These are phyloP conservation scores for Thamnophis elegans DNA, from an alignment of 2,797 vertebrate species.

Conservation along the genomic window DNA sequence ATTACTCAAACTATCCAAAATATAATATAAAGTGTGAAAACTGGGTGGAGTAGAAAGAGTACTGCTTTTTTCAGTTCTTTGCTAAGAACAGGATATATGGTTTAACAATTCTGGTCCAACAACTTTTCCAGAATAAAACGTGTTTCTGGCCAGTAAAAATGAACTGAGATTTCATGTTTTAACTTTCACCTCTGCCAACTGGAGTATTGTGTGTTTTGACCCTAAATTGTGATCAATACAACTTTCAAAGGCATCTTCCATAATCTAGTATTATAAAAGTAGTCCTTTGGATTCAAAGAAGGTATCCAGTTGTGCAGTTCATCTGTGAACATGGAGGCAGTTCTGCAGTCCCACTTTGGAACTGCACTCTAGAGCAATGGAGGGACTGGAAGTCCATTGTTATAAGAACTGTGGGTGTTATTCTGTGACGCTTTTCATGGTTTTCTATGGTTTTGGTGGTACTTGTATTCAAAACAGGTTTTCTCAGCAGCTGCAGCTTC, in stretches of 20 bases:
- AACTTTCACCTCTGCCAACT: background rate
- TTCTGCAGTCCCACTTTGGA: background rate
- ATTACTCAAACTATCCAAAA: background rate
- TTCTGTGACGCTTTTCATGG: background rate
- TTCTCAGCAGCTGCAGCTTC: background rate
- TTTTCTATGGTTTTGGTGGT: background rate
- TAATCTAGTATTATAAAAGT: background rate
- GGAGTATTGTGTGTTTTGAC: background rate
- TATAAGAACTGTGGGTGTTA: background rate
- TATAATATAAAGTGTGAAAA: background rate
- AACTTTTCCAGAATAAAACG: background rate
- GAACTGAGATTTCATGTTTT: background rate
- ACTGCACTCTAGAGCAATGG: background rate
- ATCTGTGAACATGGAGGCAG: background rate
- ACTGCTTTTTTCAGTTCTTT: background rate
- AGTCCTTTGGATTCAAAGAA: background rate
- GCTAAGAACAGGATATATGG: background rate
- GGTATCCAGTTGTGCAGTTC: background rate
- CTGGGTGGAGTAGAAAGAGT: background rate
- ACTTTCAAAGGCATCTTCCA: background rate
- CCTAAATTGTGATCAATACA: background rate
- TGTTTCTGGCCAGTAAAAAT: background rate
- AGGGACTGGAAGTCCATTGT: background rate
- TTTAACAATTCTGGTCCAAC: background rate
- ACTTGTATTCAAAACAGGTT: background rate